Conservation (phyloP, 2,888 invertebrate genomes). For the Lycocerus yunnanus region DNA sequence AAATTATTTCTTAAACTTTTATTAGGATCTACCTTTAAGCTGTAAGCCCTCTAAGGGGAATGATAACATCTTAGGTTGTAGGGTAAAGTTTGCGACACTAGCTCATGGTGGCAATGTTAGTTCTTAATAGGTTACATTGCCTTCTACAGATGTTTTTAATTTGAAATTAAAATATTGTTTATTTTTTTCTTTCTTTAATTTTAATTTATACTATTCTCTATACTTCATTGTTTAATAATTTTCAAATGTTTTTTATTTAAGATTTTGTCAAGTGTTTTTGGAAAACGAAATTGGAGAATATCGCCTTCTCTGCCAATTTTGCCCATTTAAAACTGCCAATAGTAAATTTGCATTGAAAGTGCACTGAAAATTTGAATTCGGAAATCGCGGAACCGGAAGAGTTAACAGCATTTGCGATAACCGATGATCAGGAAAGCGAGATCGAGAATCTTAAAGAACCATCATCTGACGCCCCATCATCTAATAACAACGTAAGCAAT, state of each 20-base stretch:
- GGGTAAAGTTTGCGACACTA: too few relatives aligned
- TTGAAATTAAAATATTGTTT: too few relatives aligned
- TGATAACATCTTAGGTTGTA: too few relatives aligned
- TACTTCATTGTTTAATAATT: not conserved
- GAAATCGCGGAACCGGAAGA: not conserved
- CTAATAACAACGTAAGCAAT: not conserved
- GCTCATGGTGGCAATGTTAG: too few relatives aligned
- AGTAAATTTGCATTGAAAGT: slow-evolving; percentile 39
- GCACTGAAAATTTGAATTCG: not conserved
- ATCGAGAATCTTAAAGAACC: slow-evolving; percentile 56
- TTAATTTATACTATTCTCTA: too few relatives aligned
- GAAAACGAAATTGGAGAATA: slow-evolving; percentile 68
- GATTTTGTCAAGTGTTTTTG: slow-evolving; percentile 47
- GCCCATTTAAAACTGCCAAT: slow-evolving; percentile 51
- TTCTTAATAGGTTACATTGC: too few relatives aligned
- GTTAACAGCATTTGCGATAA: not conserved
- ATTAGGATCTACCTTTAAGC: too few relatives aligned
- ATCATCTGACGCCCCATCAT: not conserved
- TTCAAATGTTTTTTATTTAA: not conserved
- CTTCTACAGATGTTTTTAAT: too few relatives aligned
- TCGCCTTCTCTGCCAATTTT: slow-evolving; percentile 67
- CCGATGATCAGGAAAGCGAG: not conserved
- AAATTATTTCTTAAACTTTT: too few relatives aligned
- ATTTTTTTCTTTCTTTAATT: too few relatives aligned
- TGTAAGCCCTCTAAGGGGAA: too few relatives aligned